Percentiles rank a stretch among this genome's conserved stretches.
Evolutionary conservation across 2,113 vertebrate genomes (phyloP).

Genomic region (Tautogolabrus adspersus): DNA sequence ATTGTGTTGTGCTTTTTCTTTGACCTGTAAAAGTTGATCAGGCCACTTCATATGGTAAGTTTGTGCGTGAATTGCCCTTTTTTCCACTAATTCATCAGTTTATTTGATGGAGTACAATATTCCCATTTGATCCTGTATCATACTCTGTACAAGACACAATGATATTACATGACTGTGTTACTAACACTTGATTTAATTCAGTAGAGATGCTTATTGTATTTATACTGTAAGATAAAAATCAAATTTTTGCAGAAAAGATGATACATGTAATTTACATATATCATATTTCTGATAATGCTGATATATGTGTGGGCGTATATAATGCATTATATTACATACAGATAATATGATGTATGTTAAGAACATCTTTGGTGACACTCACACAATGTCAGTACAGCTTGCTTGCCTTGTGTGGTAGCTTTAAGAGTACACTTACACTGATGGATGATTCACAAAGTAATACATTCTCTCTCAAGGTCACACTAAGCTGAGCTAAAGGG

Average conservation of each 20-base stretch:
- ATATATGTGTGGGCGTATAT: slow-evolving; percentile 8
- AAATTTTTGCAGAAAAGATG: neutral
- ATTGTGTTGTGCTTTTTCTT: slow-evolving; percentile 79
- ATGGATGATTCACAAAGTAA: slow-evolving; percentile 8
- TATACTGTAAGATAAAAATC: neutral
- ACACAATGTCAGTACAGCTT: slow-evolving; percentile 16
- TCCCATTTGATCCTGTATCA: too few species aligned
- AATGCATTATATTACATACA: slow-evolving; percentile 30
- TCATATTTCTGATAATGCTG: slow-evolving; percentile 11
- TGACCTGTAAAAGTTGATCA: slow-evolving; percentile 85
- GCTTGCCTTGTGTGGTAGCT: slow-evolving; percentile 8
- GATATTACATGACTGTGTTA: neutral
- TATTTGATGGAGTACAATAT: neutral
- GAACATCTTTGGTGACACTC: slow-evolving; percentile 12
- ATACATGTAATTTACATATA: slow-evolving; percentile 18
- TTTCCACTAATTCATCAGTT: neutral
- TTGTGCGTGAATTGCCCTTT: slow-evolving; percentile 68
- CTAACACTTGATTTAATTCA: neutral
- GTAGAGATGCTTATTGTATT: neutral
- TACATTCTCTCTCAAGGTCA: slow-evolving; percentile 54
- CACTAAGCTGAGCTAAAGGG: slow-evolving; percentile 3
- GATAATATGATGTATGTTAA: slow-evolving; percentile 35
- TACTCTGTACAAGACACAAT: neutral
- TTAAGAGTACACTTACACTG: neutral
- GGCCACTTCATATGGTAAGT: slow-evolving; percentile 86